Percentiles rank a stretch among this genome's conserved stretches.
Conservation (phyloP, 2,113 vertebrate genomes). For the Pangasianodon gigas region DNA sequence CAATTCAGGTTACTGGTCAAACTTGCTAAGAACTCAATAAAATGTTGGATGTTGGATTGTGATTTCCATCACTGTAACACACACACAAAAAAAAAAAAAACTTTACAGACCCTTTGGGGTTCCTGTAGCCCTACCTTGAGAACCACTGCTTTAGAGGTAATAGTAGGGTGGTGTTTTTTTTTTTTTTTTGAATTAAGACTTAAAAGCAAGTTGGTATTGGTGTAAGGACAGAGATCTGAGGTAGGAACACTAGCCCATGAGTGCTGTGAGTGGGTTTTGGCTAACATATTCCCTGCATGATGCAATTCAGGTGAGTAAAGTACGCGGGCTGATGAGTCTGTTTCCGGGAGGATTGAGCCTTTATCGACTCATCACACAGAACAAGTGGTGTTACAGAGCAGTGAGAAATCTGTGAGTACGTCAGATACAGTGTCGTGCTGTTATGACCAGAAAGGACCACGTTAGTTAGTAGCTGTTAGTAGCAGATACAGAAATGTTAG, state of each 20-base stretch:
- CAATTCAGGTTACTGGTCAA: not conserved
- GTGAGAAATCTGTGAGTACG: not conserved
- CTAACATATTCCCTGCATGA: not conserved
- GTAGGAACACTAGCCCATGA: not conserved
- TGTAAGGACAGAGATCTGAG: not conserved
- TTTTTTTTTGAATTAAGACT: not conserved
- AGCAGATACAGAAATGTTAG: not conserved
- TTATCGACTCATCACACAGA: not conserved
- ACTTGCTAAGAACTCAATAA: not conserved
- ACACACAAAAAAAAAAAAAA: not conserved
- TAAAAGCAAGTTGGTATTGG: not conserved
- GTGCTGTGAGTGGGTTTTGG: not conserved
- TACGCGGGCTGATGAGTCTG: not conserved
- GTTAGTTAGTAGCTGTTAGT: not conserved
- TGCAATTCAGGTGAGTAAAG: constrained; percentile 11
- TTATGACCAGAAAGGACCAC: not conserved
- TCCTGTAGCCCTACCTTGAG: not conserved
- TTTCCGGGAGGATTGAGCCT: not conserved
- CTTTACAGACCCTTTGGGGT: not conserved
- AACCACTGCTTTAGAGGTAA: not conserved
- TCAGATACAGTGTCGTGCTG: no score
- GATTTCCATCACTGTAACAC: not conserved
- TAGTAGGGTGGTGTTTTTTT: not conserved
- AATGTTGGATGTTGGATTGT: not conserved
- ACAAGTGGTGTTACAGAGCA: not conserved